These are phyloP conservation scores for Nymphicus hollandicus DNA, from an alignment of 2,113 vertebrate genomes.

Conservation along the genomic window DNA sequence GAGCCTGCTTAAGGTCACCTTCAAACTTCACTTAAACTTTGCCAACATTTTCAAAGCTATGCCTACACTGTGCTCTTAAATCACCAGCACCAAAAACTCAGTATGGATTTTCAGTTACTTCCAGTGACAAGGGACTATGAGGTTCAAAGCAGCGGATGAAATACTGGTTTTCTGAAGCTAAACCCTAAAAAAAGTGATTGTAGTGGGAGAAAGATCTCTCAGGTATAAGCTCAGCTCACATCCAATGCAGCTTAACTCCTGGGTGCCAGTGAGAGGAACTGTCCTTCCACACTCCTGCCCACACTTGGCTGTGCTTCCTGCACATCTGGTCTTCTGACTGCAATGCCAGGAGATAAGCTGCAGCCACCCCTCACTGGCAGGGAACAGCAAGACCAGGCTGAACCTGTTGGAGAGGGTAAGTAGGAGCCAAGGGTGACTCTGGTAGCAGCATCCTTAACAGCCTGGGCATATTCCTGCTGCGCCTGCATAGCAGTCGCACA, in stretches of 20 bases:
- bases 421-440: neutral
- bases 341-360: neutral
- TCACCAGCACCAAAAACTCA: neutral
- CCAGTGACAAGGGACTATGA: neutral
- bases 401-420: neutral
- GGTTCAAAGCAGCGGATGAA: neutral
- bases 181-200: neutral
- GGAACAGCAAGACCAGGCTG: neutral
- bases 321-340: neutral
- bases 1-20: neutral
- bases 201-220: neutral
- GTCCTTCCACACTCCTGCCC: neutral
- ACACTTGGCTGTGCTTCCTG: neutral
- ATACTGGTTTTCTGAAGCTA: neutral
- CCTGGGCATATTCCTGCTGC: neutral
- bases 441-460: neutral
- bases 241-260: neutral
- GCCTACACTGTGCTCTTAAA: neutral
- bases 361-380: neutral
- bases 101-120: neutral
- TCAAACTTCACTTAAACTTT: neutral
- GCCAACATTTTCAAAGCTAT: neutral
- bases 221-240: neutral
- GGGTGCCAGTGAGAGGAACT: neutral
- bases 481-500: neutral